A percentile compares a stretch with the other conserved stretches of the same genome.
phyloP scores from a whole-genome alignment of 1,140 invertebrate genomes.

The Drosophila takahashii region DNA sequence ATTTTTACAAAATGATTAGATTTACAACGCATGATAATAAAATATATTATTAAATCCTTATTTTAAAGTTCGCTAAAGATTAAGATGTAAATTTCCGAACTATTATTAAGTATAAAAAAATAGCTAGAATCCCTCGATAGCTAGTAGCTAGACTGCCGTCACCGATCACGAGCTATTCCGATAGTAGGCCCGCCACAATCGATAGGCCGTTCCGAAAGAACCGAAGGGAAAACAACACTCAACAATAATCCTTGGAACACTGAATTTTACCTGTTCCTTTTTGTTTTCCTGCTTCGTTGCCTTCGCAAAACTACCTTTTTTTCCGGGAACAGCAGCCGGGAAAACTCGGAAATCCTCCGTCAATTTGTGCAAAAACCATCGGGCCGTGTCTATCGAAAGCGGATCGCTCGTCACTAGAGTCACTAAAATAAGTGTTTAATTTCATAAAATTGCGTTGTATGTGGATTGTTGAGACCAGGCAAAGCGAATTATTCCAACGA shows the following conservation, averaged over 20 bases:
- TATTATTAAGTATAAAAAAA: background rate
- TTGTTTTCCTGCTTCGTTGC: background rate
- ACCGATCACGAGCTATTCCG: background rate
- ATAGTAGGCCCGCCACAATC: background rate
- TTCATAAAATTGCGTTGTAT: conserved; percentile 61
- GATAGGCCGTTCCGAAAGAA: background rate
- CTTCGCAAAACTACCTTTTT: background rate
- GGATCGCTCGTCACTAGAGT: background rate
- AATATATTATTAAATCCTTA: too few species aligned
- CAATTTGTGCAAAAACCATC: background rate
- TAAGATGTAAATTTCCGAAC: too few species aligned
- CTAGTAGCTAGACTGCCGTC: background rate
- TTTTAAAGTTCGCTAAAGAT: too few species aligned
- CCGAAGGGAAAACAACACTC: background rate
- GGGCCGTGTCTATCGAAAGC: background rate
- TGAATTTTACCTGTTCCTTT: background rate
- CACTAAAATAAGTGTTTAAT: conserved; percentile 16
- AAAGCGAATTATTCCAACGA: background rate
- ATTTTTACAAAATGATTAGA: too few species aligned
- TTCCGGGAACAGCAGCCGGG: background rate
- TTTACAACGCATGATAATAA: too few species aligned
- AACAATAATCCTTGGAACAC: background rate
- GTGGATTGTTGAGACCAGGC: conserved; percentile 4
- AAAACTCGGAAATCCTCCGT: too few species aligned
- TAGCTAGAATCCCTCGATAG: background rate